phyloP scores from a whole-genome alignment of 1,140 invertebrate species.

The Meloidogyne floridensis region DNA sequence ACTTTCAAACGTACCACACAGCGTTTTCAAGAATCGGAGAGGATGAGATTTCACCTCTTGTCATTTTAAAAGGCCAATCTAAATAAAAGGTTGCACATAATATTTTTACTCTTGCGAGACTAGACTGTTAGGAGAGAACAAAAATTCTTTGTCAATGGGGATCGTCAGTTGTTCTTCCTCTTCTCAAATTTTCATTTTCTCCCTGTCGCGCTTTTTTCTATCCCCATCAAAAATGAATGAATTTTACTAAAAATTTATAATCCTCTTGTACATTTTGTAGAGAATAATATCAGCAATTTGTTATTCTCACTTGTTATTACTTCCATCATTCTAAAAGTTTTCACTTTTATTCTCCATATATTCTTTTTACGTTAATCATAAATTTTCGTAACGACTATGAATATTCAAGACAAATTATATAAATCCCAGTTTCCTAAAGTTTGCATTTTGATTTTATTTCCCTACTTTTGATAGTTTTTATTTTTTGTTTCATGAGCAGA shows the following conservation, averaged over 20 bases:
- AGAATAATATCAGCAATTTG: conserved; percentile 1
- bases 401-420: no score
- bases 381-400: background rate
- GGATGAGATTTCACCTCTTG: background rate
- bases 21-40: background rate
- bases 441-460: no score
- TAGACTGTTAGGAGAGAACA: background rate
- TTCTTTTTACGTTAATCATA: background rate
- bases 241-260: background rate
- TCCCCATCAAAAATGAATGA: background rate
- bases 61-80: background rate
- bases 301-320: background rate
- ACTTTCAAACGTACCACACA: background rate
- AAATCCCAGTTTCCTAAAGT: no score
- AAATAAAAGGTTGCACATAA: background rate
- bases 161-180: background rate
- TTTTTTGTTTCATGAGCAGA: no score
- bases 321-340: background rate
- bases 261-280: background rate
- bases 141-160: background rate
- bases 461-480: no score
- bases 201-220: conserved; percentile 4
- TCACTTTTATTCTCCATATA: background rate
- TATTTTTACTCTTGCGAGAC: background rate
- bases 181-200: conserved; percentile 3